These are phyloP conservation scores for Australoheros facetus DNA, from an alignment of 2,797 vertebrate genomes.

Conservation along the genomic window DNA sequence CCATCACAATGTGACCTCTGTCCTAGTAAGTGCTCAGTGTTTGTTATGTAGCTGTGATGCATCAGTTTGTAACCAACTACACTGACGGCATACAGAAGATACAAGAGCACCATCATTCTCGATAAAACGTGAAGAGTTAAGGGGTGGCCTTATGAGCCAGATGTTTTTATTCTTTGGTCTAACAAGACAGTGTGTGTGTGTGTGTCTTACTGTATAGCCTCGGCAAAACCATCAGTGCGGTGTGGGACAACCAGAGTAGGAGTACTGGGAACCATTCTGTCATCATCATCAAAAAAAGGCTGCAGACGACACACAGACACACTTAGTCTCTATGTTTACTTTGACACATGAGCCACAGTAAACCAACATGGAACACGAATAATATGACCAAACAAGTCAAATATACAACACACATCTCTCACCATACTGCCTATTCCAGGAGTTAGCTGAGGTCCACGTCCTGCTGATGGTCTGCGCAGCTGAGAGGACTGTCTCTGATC, in stretches of 20 bases:
- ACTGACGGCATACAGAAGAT: no score
- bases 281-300: slow-evolving; percentile 98
- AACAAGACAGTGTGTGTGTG: background rate
- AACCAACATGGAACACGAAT: background rate
- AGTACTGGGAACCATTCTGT: slow-evolving; percentile 97
- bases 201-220: slow-evolving; percentile 94
- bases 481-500: slow-evolving; percentile 79
- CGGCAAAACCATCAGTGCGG: slow-evolving; percentile 97
- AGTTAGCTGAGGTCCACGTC: slow-evolving; percentile 92
- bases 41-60: no score
- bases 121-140: no score
- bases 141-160: background rate
- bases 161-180: no score
- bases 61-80: no score
- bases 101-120: no score
- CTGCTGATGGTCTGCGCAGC: slow-evolving; percentile 88
- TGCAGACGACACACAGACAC: slow-evolving; percentile 77
- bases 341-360: background rate
- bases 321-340: background rate
- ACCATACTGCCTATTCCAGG: slow-evolving; percentile 95
- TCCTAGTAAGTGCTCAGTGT: no score
- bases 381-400: background rate
- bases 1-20: no score
- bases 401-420: slow-evolving; percentile 46
- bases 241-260: slow-evolving; percentile 96